Base-by-base conservation (phyloP, 2,888 invertebrate genomes). In the Timema cristinae region DNA sequence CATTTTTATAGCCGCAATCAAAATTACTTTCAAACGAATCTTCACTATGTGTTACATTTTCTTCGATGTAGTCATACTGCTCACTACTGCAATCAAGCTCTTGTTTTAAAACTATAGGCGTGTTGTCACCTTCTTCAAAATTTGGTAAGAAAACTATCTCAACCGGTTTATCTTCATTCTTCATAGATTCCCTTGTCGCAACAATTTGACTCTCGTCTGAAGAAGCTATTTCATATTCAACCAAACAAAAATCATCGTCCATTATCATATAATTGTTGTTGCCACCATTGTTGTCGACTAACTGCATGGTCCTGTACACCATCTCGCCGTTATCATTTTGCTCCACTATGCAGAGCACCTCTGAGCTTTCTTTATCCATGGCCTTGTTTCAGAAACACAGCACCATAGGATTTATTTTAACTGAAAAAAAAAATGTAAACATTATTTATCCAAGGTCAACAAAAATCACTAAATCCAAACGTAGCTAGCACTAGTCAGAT, bases 211-310 rank as follows among this genome's bases (percentile, higher is more conserved):
- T 48, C 10, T 16, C 48, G 61, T 61, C 48, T 10, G 48, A 13
- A 9, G 61, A 61, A 61, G 61, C 61, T 32, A 61, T 61, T 8
- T 61, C 32, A 32, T 61, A 61, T 6, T 61, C 61, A 32, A 61
- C 61, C 61, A 61, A 61, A 48, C 61, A 61, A 48, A 61, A 16
- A 61, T 61, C 48, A 32, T 61, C 61, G 32, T 61, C 61, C 61
- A 61, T 61, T 8, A 61, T 48, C 32, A 61, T 32, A 13, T 61
- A 61, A 61, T 61, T 48, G 11, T 16, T 61, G 32, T 32, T 32
- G 32, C 32, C 32, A 47, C 61, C 61, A 32, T 32, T 61, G 32
- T 61, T 61, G 8, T 61, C 61, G 48, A 48, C 32, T 61, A 47
- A 47, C 10, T 48, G 61, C 10, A 61, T 8, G 10, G 61, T 32